These are phyloP conservation scores for Garra rufa DNA, from an alignment of 2,113 vertebrate genomes.

Conservation along the genomic window DNA sequence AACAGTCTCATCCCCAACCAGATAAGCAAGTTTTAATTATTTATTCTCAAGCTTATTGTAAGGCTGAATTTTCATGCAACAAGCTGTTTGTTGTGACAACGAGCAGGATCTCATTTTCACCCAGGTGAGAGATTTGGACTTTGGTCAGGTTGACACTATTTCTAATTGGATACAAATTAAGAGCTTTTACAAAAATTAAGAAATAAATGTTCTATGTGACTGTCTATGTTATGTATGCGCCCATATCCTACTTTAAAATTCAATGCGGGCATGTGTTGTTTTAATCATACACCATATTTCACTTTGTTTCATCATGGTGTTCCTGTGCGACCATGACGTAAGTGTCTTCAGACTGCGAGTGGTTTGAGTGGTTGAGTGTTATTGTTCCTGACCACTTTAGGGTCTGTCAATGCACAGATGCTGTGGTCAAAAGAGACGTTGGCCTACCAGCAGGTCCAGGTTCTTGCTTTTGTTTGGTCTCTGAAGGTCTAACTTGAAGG, in stretches of 20 bases:
- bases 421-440: neutral
- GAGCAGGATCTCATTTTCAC: neutral
- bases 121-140: neutral
- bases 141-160: neutral
- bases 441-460: neutral
- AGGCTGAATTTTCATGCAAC: neutral
- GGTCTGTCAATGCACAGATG: slow-evolving; percentile 14
- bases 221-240: neutral
- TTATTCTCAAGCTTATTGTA: neutral
- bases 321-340: slow-evolving; percentile 42
- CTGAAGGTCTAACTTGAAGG: slow-evolving; percentile 27
- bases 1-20: neutral
- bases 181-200: neutral
- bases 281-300: slow-evolving; percentile 28
- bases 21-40: slow-evolving; percentile 23
- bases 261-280: slow-evolving; percentile 27
- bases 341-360: slow-evolving; percentile 16
- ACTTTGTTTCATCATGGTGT: neutral
- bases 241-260: slow-evolving; percentile 7
- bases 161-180: neutral
- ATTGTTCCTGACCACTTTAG: slow-evolving; percentile 10
- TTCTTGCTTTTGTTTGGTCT: slow-evolving; percentile 50
- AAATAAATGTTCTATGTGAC: too few relatives aligned
- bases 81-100: neutral
- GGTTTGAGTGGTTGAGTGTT: slow-evolving; percentile 29